These are phyloP conservation scores for Drosophila borealis DNA, from an alignment of 2,888 invertebrate genomes.

Conservation along the genomic window DNA sequence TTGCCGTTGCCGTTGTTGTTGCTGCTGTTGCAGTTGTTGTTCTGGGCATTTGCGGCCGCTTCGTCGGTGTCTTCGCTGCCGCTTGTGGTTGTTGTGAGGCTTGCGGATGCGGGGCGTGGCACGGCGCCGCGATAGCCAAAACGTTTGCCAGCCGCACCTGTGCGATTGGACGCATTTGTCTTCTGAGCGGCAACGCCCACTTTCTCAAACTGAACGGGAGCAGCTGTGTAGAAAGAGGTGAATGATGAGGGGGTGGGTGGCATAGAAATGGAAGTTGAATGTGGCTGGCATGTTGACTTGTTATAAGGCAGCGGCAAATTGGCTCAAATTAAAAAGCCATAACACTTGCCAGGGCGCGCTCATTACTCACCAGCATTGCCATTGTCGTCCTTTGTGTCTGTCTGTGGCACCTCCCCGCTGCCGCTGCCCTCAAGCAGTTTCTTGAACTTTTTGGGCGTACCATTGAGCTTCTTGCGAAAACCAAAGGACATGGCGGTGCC, in stretches of 20 bases:
- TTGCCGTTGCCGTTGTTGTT: slow-evolving; percentile 18
- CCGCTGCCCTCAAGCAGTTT: slow-evolving; percentile 73
- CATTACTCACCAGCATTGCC: slow-evolving; percentile 83
- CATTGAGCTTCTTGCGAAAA: slow-evolving; percentile 89
- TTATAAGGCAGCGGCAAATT: slow-evolving; percentile 49
- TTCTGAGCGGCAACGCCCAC: slow-evolving; percentile 79
- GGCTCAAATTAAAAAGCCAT: slow-evolving; percentile 59
- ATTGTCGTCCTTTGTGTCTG: slow-evolving; percentile 82
- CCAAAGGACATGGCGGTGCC: slow-evolving; percentile 94
- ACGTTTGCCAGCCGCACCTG: slow-evolving; percentile 88
- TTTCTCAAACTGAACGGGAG: slow-evolving; percentile 81
- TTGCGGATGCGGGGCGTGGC: slow-evolving; percentile 86
- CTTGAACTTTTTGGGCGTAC: slow-evolving; percentile 85
- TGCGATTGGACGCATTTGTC: slow-evolving; percentile 83
- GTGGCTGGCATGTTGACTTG: slow-evolving; percentile 41
- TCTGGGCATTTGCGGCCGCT: slow-evolving; percentile 68
- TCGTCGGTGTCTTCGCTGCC: slow-evolving; percentile 55
- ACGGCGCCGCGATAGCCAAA: slow-evolving; percentile 90
- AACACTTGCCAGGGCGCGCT: slow-evolving; percentile 26
- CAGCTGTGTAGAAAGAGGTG: slow-evolving; percentile 31
- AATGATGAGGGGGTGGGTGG: neutral
- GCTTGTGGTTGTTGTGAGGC: slow-evolving; percentile 80
- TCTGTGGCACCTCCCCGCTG: slow-evolving; percentile 33
- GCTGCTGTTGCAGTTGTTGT: slow-evolving; percentile 32
- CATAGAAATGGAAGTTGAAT: neutral